phyloP scores from a whole-genome alignment of 2,888 invertebrate genomes.

The Anthophora plumipes region DNA sequence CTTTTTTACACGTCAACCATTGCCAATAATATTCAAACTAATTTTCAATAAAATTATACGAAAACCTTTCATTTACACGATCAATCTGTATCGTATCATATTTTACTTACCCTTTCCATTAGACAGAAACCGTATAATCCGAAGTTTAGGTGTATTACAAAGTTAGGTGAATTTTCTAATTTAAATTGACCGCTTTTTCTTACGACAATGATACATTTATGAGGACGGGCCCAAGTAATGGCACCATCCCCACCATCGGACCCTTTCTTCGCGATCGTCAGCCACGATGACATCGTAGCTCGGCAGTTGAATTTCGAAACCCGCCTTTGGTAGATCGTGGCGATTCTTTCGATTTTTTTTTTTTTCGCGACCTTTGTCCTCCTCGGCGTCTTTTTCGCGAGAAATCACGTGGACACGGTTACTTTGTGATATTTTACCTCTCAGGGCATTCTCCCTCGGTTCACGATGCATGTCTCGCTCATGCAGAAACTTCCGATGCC shows the following conservation, averaged over 20 bases:
- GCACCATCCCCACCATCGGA: slow-evolving; percentile 48
- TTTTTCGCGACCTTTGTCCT: not conserved
- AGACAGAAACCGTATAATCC: no score
- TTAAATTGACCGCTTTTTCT: slow-evolving; percentile 20
- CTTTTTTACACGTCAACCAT: no score
- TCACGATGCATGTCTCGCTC: slow-evolving; percentile 46
- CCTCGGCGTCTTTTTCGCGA: not conserved
- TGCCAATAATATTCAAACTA: not conserved
- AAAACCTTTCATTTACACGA: not conserved
- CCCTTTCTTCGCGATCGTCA: slow-evolving; percentile 46
- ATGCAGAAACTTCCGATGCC: slow-evolving; percentile 65
- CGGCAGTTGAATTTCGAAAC: slow-evolving; percentile 57
- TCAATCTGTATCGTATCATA: not conserved
- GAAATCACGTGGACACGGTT: not conserved
- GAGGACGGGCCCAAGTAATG: slow-evolving; percentile 31
- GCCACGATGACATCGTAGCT: slow-evolving; percentile 35
- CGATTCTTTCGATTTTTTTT: not conserved
- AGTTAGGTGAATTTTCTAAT: not conserved
- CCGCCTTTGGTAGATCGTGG: not conserved
- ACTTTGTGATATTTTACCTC: not conserved
- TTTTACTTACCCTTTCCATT: not conserved
- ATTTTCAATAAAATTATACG: no score
- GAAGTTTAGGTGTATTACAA: not conserved
- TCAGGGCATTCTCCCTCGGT: not conserved
- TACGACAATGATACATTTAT: not conserved